These are phyloP conservation scores for Ophonus ardosiacus DNA, from an alignment of 2,888 invertebrate species.

Conservation along the genomic window DNA sequence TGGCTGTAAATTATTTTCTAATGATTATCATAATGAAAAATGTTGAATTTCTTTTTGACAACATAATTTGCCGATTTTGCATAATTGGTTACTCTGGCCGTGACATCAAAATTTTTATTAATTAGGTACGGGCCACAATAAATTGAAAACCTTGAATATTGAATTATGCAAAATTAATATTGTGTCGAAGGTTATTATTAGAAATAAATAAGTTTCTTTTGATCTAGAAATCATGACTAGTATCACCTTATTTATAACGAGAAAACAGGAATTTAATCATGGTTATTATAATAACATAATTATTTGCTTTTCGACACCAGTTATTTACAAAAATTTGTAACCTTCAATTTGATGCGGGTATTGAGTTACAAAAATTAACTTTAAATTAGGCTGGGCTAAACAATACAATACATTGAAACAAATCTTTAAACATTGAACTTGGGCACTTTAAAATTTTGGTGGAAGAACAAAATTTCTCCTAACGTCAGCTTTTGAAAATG, in stretches of 20 bases:
- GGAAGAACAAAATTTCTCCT: too few relatives aligned
- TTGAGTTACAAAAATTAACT: neutral
- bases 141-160: conserved; percentile 38
- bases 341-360: neutral
- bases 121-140: conserved; percentile 46
- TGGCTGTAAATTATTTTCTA: neutral
- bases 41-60: conserved; percentile 31
- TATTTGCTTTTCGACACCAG: neutral
- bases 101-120: conserved; percentile 50
- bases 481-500: too few relatives aligned
- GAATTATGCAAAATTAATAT: conserved; percentile 49
- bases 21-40: neutral
- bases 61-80: conserved; percentile 24
- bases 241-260: neutral
- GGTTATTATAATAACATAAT: conserved; percentile 9
- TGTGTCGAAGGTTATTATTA: conserved; percentile 29
- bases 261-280: neutral
- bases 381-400: neutral
- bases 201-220: conserved; percentile 20
- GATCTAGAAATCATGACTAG: conserved; percentile 20
- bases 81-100: conserved; percentile 39
- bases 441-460: too few relatives aligned
- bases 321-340: neutral
- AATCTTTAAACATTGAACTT: neutral
- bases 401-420: neutral